Evolutionary conservation across 2,797 vertebrate genomes (phyloP), one percentile per base, ranked within the genome.

Genomic region (Xerus rutilus): DNA sequence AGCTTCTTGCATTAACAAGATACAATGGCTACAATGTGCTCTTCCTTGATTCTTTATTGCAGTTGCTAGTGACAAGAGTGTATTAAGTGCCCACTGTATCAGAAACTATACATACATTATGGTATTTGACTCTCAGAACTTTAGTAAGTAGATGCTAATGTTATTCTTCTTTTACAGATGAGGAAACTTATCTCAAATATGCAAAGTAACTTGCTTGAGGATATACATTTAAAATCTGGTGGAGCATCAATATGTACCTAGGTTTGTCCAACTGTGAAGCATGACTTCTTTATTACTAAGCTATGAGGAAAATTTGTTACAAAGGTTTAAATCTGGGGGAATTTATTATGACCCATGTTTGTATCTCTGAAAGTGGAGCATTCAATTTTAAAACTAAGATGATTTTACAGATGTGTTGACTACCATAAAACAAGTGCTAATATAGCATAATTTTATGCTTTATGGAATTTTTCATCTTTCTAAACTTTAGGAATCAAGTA

Each of bases 401-500:
- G 23, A 87, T 91, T 89, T 95, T 87, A 62, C 12, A 89, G 86
- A 94, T 10, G 23, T 84, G 45, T 32, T 76, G 28, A 81, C n/a
- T 76, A 90, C 7, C 15, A 17, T 86, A 84, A 72, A 91, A 81
- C 25, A 3, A 7, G 39, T 32, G 32, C 15, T 84, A 72, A 81
- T 92, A n/a, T 59, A 67, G 87, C 32, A 76, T 23, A 93, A 85
- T 13, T 72, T 52, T 23, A 39, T 83, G 20, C 79, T 73, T 78
- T 86, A 73, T 94, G 25, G 14, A 87, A 93, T 14, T 83, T 93
- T 64, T 73, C 20, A 72, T 72, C 18, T 65, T 89, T 86, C 3
- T 93, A 65, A 86, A 83, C 28, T 94, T 88, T 76, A 70, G 45
- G 35, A 97, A 84, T 59, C 79, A 90, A 87, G 45, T 83, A 87